Evolutionary conservation across 2,888 invertebrate species (phyloP).

Genomic region (Parnassius glacialis): DNA sequence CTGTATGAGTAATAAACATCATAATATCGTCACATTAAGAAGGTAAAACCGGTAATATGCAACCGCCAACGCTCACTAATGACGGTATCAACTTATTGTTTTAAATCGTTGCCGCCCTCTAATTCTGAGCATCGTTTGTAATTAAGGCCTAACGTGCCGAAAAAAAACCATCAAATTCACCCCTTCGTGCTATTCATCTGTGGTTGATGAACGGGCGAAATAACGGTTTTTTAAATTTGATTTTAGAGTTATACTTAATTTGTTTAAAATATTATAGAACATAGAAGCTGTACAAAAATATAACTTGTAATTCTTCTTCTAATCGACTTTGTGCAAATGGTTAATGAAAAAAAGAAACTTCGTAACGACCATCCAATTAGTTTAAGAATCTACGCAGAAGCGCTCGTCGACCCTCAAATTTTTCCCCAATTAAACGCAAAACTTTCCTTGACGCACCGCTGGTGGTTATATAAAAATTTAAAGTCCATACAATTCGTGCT

Average conservation of each 20-base stretch:
- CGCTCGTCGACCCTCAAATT: slow-evolving; percentile 73
- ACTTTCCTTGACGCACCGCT: slow-evolving; percentile 63
- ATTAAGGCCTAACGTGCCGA: slow-evolving; percentile 60
- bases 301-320: slow-evolving; percentile 15
- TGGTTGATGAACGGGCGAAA: slow-evolving; percentile 46
- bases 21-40: slow-evolving; percentile 72
- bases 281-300: slow-evolving; percentile 24
- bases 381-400: slow-evolving; percentile 78
- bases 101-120: slow-evolving; percentile 76
- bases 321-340: slow-evolving; percentile 55
- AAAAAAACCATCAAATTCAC: slow-evolving; percentile 59
- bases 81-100: slow-evolving; percentile 73
- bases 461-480: slow-evolving; percentile 78
- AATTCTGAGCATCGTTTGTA: slow-evolving; percentile 68
- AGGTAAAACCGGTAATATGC: slow-evolving; percentile 57
- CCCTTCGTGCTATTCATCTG: slow-evolving; percentile 65
- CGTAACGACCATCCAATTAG: slow-evolving; percentile 77
- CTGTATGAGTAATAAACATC: slow-evolving; percentile 51
- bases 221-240: slow-evolving; percentile 32
- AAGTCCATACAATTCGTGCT: slow-evolving; percentile 80
- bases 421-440: slow-evolving; percentile 80
- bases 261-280: slow-evolving; percentile 6
- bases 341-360: slow-evolving; percentile 71
- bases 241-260: slow-evolving; percentile 18
- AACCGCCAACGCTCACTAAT: slow-evolving; percentile 54